Evolutionary conservation across 2,888 invertebrate species (phyloP), one percentile per base, ranked within the genome.

Genomic region (Timema cristinae): DNA sequence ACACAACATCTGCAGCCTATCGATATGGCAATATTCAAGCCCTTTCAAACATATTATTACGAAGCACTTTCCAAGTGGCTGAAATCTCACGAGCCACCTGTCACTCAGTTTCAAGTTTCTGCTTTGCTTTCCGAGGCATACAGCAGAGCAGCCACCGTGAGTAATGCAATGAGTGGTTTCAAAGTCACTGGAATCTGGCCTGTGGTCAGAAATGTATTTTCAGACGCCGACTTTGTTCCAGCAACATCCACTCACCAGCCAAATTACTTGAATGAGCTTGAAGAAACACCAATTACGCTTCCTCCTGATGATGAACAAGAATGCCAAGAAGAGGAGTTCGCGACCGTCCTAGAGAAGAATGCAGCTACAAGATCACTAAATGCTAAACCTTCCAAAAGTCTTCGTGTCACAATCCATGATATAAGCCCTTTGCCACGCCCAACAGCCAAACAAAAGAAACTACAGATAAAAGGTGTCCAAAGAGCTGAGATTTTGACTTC

Each of bases 1-100:
- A 72, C 70, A 2, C 51, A 67, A 11, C 10, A 67, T 8, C 15
- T 61, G 10, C 70, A 72, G 49, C 47, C 61, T 49, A 50, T 61
- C 11, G 67, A 67, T 68, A 51, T 51, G 7, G 59, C 68, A 50
- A 48, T 59, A 10, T 69, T 66, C 8, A 16, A 7, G 9, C 68
- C 56, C 13, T 49, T 72, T 61, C n/a, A 69, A 52, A 48, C 13
- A 7, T 61, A 61, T 15, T 69, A n/a, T n/a, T n/a, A n/a, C n/a
- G n/a, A n/a, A n/a, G n/a, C n/a, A 63, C 13, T 61, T 11, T 16
- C 15, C 11, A 71, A 68, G 32, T 61, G 66, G 68, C 52, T 68
- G 50, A 16, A 15, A 11, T 69, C 49, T 66, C 1, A 6, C 9
- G 66, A 59, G 13, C 50, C 47, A 66, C 52, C 47, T 11, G 15